phyloP scores from a whole-genome alignment of 2,113 vertebrate species.

The Heterotis niloticus region DNA sequence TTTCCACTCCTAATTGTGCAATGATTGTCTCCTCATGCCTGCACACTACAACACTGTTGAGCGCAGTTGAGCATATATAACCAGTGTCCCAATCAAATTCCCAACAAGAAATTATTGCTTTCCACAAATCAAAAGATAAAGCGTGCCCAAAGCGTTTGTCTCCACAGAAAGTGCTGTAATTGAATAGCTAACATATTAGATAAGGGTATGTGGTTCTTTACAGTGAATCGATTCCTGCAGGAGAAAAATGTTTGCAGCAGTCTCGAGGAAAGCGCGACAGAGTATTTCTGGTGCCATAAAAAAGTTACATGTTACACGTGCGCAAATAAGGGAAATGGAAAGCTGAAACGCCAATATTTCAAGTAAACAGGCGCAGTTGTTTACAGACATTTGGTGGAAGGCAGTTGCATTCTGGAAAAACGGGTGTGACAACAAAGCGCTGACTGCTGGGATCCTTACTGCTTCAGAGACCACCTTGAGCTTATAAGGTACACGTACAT shows the following conservation, averaged over 20 bases:
- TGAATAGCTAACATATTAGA: not conserved
- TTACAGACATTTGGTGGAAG: not conserved
- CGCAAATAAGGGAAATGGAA: not conserved
- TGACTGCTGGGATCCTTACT: constrained; percentile 58
- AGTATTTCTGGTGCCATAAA: not conserved
- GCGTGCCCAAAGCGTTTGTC: not conserved
- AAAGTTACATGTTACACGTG: not conserved
- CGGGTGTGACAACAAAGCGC: constrained; percentile 47
- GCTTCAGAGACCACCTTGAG: constrained; percentile 63
- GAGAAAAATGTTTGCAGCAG: not conserved
- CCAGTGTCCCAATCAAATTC: not conserved
- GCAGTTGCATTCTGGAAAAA: constrained; percentile 45
- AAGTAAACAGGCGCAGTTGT: not conserved
- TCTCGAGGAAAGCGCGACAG: not conserved
- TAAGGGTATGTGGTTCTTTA: not conserved
- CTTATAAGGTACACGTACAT: constrained; percentile 51
- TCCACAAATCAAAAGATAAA: constrained; percentile 10
- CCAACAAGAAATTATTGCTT: not conserved
- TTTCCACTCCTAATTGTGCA: too few species aligned
- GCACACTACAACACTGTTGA: not conserved
- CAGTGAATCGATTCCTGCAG: not conserved
- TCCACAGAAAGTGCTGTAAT: not conserved
- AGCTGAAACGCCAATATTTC: not conserved
- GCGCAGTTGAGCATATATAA: not conserved
- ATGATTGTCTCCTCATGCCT: too few species aligned